Percentiles rank a stretch among this genome's conserved stretches.
Conservation (phyloP, 2,113 vertebrate genomes). For the Propithecus coquereli region DNA sequence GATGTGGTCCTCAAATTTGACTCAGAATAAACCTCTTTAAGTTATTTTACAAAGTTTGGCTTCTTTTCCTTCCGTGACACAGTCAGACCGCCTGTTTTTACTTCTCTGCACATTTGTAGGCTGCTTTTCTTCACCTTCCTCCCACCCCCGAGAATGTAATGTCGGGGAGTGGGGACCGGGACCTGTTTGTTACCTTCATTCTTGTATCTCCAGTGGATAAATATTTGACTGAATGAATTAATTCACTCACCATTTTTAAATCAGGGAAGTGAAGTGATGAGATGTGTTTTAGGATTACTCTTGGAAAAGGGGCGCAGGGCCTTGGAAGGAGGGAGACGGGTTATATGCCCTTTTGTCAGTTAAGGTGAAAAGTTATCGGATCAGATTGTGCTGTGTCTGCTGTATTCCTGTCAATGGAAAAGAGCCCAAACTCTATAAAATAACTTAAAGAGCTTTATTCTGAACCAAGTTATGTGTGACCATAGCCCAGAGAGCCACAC, state of each 20-base stretch:
- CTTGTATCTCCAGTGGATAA: not conserved
- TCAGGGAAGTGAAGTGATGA: not conserved
- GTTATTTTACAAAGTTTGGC: too few relatives aligned
- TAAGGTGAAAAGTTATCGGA: not conserved
- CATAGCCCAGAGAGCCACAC: too few relatives aligned
- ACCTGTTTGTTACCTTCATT: not conserved
- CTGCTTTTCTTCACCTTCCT: not conserved
- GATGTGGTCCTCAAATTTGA: too few relatives aligned
- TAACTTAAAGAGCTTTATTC: too few relatives aligned
- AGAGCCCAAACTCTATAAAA: too few relatives aligned
- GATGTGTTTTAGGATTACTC: not conserved
- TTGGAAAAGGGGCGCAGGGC: not conserved
- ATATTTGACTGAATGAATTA: not conserved
- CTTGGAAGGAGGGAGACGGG: not conserved
- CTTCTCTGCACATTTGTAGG: not conserved
- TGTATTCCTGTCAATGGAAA: not conserved
- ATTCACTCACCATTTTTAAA: not conserved
- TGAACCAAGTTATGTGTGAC: too few relatives aligned
- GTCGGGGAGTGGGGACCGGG: not conserved
- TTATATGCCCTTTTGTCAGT: not conserved
- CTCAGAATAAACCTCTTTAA: too few relatives aligned
- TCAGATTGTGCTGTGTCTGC: not conserved
- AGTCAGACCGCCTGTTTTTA: not conserved
- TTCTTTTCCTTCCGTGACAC: too few relatives aligned
- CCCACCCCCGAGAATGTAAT: not conserved